A percentile compares a stretch with the other conserved stretches of the same genome.
These are phyloP conservation scores for Brachionus paranguensis DNA, from an alignment of 1,140 invertebrate genomes.

Conservation along the genomic window DNA sequence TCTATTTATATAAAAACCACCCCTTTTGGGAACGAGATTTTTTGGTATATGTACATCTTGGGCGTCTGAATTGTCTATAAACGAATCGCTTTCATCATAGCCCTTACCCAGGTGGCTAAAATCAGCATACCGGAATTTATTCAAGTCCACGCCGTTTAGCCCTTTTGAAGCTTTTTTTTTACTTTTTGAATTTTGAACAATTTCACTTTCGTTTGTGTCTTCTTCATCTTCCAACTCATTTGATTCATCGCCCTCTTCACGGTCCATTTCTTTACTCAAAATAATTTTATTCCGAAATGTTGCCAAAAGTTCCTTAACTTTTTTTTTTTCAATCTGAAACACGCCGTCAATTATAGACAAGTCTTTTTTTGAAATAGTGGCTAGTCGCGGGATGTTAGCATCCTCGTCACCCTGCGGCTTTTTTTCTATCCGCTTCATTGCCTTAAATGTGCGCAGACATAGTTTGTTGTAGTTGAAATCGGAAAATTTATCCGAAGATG, in stretches of 20 bases:
- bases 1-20: conserved; percentile 34
- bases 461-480: conserved; percentile 26
- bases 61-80: conserved; percentile 39
- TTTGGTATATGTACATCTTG: conserved; percentile 21
- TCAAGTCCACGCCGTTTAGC: not conserved
- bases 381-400: not conserved
- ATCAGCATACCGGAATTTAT: not conserved
- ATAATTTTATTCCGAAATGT: conserved; percentile 23
- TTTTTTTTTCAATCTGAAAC: conserved; percentile 5
- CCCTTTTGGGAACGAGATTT: conserved; percentile 15
- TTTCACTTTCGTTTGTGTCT: not conserved
- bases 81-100: conserved; percentile 35
- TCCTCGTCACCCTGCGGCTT: not conserved
- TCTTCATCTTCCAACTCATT: not conserved
- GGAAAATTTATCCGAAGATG: conserved; percentile 19
- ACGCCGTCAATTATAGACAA: not conserved
- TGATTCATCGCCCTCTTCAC: conserved; percentile 4
- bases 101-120: conserved; percentile 27
- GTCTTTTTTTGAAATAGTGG: not conserved
- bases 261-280: conserved; percentile 33
- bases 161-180: not conserved
- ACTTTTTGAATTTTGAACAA: not conserved
- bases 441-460: not conserved
- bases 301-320: not conserved
- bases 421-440: not conserved